phyloP scores from a whole-genome alignment of 92 coral and sea anemone genomes.

The Zoanthus sansibaricus region DNA sequence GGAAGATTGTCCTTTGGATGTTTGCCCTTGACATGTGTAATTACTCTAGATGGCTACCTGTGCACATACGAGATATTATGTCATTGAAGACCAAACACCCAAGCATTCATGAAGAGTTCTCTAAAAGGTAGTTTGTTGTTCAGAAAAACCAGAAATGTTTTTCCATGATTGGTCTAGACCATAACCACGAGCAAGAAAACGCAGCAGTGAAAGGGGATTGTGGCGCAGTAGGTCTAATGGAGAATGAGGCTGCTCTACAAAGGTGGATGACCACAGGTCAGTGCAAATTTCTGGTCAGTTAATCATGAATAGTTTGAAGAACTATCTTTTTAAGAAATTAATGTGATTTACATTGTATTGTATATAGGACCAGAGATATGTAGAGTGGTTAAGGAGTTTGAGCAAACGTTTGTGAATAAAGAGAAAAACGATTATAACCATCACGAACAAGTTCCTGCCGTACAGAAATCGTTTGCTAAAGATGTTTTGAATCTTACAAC shows the following conservation, averaged over 20 bases:
- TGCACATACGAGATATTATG: constrained; percentile 2
- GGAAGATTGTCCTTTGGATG: not conserved
- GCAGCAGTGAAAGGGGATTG: constrained; percentile 36
- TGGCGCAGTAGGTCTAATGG: constrained; percentile 57
- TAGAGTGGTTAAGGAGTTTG: no score
- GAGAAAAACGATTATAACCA: no score
- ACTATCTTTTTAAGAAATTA: no score
- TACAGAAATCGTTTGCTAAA: no score
- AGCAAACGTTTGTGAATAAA: no score
- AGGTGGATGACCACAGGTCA: constrained; percentile 8
- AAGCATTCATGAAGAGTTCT: not conserved
- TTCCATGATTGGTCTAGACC: constrained; percentile 1
- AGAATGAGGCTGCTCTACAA: constrained; percentile 24
- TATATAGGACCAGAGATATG: no score
- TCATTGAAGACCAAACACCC: not conserved
- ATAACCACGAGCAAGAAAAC: not conserved
- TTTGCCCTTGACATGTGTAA: not conserved
- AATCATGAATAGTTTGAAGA: no score
- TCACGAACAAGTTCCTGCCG: no score
- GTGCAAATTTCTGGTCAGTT: no score
- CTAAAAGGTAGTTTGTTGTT: not conserved
- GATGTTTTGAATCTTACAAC: no score
- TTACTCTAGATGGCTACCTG: not conserved
- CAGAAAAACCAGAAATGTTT: not conserved
- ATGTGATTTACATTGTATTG: no score